A percentile compares a stretch with the other conserved stretches of the same genome.
Conservation (phyloP, 2,797 vertebrate species). For the Semotilus atromaculatus region DNA sequence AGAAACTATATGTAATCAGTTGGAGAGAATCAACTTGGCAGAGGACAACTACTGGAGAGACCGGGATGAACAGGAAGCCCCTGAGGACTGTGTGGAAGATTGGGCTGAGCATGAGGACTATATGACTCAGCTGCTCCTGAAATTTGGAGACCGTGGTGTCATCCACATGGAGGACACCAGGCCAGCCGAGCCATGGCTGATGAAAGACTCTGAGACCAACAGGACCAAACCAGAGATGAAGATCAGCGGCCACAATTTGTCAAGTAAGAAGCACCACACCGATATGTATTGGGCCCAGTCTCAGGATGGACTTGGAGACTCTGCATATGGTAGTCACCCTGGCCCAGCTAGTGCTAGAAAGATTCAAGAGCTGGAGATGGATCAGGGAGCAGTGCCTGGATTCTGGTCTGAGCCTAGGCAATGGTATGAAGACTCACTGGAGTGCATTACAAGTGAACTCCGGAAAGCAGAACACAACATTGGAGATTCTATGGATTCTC, state of each 20-base stretch:
- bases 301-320: conserved; percentile 94
- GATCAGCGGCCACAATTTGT: conserved; percentile 72
- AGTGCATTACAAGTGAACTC: conserved; percentile 89
- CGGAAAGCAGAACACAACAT: conserved; percentile 87
- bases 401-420: conserved; percentile 83
- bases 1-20: conserved; percentile 34
- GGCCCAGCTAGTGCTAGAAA: conserved; percentile 93
- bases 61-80: conserved; percentile 79
- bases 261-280: conserved; percentile 89
- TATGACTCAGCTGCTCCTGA: conserved; percentile 95
- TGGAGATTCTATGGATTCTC: conserved; percentile 93
- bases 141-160: conserved; percentile 91
- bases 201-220: conserved; percentile 74
- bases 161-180: conserved; percentile 80
- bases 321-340: conserved; percentile 95
- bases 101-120: conserved; percentile 99
- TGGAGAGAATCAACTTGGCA: conserved; percentile 47
- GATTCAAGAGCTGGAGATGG: conserved; percentile 92
- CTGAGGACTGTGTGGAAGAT: conserved; percentile 89
- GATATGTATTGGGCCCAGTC: conserved; percentile 97
- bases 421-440: conserved; percentile 92
- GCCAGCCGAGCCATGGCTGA: conserved; percentile 74
- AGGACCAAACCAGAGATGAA: conserved; percentile 73
- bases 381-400: conserved; percentile 79
- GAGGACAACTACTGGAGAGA: conserved; percentile 57